Evolutionary conservation across 2,113 vertebrate species (phyloP).

Genomic region (Stercorarius parasiticus): DNA sequence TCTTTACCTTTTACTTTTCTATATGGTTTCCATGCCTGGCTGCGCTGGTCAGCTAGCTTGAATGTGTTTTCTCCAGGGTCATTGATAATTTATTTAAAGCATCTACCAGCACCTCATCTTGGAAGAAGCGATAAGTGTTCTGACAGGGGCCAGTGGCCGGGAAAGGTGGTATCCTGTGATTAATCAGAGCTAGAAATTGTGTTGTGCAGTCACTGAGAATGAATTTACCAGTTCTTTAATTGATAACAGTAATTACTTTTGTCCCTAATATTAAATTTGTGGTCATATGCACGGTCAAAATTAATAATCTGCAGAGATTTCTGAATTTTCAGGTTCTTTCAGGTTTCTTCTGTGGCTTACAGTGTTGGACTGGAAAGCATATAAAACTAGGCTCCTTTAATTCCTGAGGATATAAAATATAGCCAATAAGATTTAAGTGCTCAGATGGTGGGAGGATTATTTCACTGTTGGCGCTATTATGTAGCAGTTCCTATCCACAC

Average conservation of each 20-base stretch:
- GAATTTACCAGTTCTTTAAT: neutral
- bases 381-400: neutral
- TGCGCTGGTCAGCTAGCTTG: neutral
- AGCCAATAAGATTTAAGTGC: neutral
- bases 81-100: neutral
- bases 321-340: neutral
- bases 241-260: neutral
- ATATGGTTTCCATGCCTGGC: neutral
- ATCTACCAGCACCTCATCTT: neutral
- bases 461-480: neutral
- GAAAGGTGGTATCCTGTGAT: neutral
- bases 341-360: neutral
- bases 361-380: neutral
- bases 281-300: fast-evolving
- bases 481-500: neutral
- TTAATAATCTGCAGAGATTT: neutral
- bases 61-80: neutral
- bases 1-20: neutral
- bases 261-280: neutral
- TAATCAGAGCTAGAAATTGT: neutral
- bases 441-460: neutral
- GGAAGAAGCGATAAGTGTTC: neutral
- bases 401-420: neutral
- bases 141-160: neutral
- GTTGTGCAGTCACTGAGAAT: neutral